Conservation (phyloP, 1,140 invertebrate species). For the Nymphalis io region DNA sequence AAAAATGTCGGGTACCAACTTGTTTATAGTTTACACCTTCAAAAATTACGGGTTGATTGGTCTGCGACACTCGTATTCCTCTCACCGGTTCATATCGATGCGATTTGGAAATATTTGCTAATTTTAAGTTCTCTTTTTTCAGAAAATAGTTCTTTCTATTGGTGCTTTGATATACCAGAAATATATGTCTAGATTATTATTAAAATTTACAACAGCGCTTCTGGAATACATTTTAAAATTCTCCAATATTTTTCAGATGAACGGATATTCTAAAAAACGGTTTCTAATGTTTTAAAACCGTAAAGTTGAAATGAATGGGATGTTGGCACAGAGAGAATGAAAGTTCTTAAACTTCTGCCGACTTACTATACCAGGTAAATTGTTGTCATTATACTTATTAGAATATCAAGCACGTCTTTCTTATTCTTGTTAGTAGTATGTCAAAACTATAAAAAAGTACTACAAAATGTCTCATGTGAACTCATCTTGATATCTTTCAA, state of each 20-base stretch:
- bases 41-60: slow-evolving; percentile 23
- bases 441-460: too few relatives aligned
- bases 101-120: neutral
- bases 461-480: too few relatives aligned
- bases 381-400: too few relatives aligned
- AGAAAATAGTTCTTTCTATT: slow-evolving; percentile 5
- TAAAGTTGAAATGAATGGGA: neutral
- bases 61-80: slow-evolving; percentile 33
- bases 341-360: too few relatives aligned
- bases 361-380: too few relatives aligned
- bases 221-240: neutral
- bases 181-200: neutral
- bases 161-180: neutral
- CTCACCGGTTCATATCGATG: slow-evolving; percentile 15
- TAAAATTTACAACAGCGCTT: neutral
- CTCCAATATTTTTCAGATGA: neutral
- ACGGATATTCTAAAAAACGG: neutral
- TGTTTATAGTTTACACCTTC: neutral
- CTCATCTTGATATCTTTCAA: too few relatives aligned
- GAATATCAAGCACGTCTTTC: too few relatives aligned
- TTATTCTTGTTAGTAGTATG: too few relatives aligned
- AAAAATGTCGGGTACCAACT: slow-evolving; percentile 11
- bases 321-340: neutral
- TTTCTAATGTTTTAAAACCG: neutral
- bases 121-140: neutral